Evolutionary conservation across 2,113 vertebrate species (phyloP).

Genomic region (Prietella phreatophila): DNA sequence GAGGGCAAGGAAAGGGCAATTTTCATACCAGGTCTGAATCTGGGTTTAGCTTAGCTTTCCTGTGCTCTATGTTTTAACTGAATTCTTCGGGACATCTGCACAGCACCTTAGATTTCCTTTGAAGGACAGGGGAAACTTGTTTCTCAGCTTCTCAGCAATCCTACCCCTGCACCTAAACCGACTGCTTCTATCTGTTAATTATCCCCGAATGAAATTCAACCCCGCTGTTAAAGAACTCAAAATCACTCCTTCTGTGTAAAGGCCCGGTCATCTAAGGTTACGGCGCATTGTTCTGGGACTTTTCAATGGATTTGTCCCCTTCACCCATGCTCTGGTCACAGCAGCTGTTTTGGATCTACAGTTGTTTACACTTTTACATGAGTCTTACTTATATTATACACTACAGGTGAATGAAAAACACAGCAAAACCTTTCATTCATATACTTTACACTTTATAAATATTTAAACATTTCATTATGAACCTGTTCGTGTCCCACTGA

Average conservation of each 20-base stretch:
- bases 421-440: background rate
- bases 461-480: background rate
- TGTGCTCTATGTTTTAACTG: background rate
- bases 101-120: constrained; percentile 45
- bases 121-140: constrained; percentile 50
- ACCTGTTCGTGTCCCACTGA: background rate
- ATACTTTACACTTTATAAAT: background rate
- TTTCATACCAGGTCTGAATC: constrained; percentile 29
- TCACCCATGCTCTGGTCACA: constrained; percentile 34
- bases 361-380: constrained; percentile 9
- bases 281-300: constrained; percentile 46
- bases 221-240: constrained; percentile 53
- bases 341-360: constrained; percentile 43
- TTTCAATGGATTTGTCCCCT: constrained; percentile 46
- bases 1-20: background rate
- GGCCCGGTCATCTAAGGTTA: constrained; percentile 51
- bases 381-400: background rate
- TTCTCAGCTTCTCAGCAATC: constrained; percentile 58
- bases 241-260: constrained; percentile 45
- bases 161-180: constrained; percentile 46
- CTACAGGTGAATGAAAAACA: background rate
- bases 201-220: constrained; percentile 55
- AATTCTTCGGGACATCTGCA: constrained; percentile 46
- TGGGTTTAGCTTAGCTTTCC: constrained; percentile 5
- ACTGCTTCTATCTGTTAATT: constrained; percentile 48